A percentile compares a stretch with the other conserved stretches of the same genome.
These are phyloP conservation scores for Drosophila sordidula DNA, from an alignment of 2,888 invertebrate genomes.

Conservation along the genomic window DNA sequence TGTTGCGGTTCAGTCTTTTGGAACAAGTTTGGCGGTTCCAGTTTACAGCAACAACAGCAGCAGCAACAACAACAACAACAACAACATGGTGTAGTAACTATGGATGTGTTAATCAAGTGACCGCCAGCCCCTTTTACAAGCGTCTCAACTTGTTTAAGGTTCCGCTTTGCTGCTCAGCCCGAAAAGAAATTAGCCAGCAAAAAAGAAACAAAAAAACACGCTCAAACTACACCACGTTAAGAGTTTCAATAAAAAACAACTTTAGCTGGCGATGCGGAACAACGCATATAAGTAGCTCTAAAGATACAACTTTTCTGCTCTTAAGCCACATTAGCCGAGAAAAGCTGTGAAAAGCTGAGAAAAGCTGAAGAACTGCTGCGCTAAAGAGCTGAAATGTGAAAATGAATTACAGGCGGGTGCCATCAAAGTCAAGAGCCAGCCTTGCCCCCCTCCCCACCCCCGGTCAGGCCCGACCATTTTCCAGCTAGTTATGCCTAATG, in stretches of 20 bases:
- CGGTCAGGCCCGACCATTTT: constrained; percentile 9
- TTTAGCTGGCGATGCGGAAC: constrained; percentile 64
- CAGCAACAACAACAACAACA: constrained; percentile 17
- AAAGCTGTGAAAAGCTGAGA: constrained; percentile 46
- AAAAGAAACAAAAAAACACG: neutral
- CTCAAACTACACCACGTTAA: constrained; percentile 48
- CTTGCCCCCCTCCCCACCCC: neutral
- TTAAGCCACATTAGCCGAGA: constrained; percentile 54
- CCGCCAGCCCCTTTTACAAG: constrained; percentile 39
- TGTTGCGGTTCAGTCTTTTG: constrained; percentile 36
- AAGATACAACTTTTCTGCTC: constrained; percentile 47
- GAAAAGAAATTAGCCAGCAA: constrained; percentile 21
- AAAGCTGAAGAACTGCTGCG: constrained; percentile 44
- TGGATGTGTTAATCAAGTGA: constrained; percentile 70
- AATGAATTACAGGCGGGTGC: constrained; percentile 64
- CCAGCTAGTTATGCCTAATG: constrained; percentile 62
- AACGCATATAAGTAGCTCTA: constrained; percentile 30
- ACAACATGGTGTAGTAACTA: constrained; percentile 25
- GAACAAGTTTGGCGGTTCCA: constrained; percentile 66
- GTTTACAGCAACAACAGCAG: constrained; percentile 18
- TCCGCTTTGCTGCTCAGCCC: constrained; percentile 68
- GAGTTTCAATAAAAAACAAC: constrained; percentile 20
- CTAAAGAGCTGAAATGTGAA: constrained; percentile 52
- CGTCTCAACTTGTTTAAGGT: constrained; percentile 60
- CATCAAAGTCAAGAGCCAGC: constrained; percentile 59